A percentile compares a stretch with the other conserved stretches of the same genome.
Conservation (phyloP, 2,113 vertebrate genomes). For the Hucho hucho region DNA sequence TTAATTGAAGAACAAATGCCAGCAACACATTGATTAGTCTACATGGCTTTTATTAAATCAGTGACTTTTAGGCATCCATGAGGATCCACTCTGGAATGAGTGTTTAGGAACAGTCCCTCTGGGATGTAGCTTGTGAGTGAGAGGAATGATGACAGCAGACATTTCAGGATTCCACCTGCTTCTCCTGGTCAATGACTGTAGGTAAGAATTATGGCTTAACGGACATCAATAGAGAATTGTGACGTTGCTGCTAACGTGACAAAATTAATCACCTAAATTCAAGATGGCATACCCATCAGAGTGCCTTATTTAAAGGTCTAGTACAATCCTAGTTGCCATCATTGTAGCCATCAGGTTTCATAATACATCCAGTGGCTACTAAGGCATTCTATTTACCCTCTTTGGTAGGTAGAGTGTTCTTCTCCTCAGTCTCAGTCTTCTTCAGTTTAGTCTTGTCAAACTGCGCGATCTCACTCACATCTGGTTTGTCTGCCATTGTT, state of each 20-base stretch:
- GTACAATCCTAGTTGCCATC: not conserved
- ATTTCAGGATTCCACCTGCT: slow-evolving; percentile 15
- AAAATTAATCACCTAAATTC: not conserved
- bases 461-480: slow-evolving; percentile 65
- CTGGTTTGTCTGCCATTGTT: slow-evolving; percentile 58
- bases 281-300: not conserved
- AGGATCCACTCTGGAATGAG: too few species aligned
- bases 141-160: not conserved
- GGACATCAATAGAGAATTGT: not conserved
- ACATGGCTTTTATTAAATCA: slow-evolving; percentile 2
- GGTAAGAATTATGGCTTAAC: not conserved
- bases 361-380: not conserved
- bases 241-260: not conserved
- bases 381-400: slow-evolving; percentile 56
- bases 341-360: not conserved
- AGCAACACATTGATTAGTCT: not conserved
- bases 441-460: slow-evolving; percentile 75
- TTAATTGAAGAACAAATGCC: not conserved
- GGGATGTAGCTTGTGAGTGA: not conserved
- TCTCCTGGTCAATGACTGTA: slow-evolving; percentile 46
- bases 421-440: slow-evolving; percentile 74
- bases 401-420: slow-evolving; percentile 75
- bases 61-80: too few species aligned
- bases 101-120: not conserved
- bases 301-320: not conserved